A percentile compares a stretch with the other conserved stretches of the same genome.
phyloP scores from a whole-genome alignment of 1,140 invertebrate genomes.

The Druon quercuslanigerum region DNA sequence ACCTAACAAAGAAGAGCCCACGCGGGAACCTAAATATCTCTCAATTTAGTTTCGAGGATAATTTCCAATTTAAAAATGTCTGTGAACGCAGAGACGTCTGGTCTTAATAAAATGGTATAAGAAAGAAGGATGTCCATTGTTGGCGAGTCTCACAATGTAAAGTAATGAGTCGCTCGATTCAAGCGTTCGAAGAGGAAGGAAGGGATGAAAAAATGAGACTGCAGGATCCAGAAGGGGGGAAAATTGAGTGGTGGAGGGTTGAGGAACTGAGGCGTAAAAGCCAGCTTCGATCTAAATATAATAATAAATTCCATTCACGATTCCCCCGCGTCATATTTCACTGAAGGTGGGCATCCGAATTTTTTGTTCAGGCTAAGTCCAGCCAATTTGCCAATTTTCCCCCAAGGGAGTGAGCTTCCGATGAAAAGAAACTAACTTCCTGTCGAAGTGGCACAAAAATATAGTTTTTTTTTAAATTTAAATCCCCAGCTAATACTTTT shows the following conservation, averaged over 20 bases:
- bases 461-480: no score
- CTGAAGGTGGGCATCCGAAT: background rate
- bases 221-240: background rate
- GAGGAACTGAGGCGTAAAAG: background rate
- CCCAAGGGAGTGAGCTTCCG: no score
- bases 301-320: slow-evolving; percentile 21
- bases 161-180: slow-evolving; percentile 49
- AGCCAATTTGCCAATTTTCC: background rate
- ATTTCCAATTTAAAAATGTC: slow-evolving; percentile 15
- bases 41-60: background rate
- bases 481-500: no score
- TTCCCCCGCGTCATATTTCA: background rate
- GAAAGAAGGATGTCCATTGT: slow-evolving; percentile 42
- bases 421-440: no score
- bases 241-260: background rate
- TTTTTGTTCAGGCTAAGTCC: background rate
- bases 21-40: background rate
- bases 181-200: slow-evolving; percentile 21
- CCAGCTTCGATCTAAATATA: slow-evolving; percentile 13
- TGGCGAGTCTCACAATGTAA: slow-evolving; percentile 39
- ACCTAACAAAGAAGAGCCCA: no score
- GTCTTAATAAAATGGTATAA: slow-evolving; percentile 1
- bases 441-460: no score
- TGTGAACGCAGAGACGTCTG: background rate
- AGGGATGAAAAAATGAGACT: slow-evolving; percentile 14